phyloP scores from a whole-genome alignment of 2,888 invertebrate genomes.

The Drosophila niveifrons region DNA sequence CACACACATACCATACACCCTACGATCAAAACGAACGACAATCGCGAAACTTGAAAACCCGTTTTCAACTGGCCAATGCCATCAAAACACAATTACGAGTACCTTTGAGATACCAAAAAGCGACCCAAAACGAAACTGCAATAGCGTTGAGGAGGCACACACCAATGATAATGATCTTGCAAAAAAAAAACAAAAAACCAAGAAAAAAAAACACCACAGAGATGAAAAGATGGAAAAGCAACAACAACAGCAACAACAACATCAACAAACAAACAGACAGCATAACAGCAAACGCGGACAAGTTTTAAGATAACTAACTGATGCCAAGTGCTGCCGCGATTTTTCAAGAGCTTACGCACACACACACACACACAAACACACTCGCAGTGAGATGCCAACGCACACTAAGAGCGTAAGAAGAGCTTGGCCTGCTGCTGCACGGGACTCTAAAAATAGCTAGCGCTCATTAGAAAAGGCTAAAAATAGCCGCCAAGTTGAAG shows the following conservation, averaged over 20 bases:
- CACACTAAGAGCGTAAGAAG: conserved; percentile 32
- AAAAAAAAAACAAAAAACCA: conserved; percentile 48
- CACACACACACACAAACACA: conserved; percentile 19
- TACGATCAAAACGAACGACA: conserved; percentile 25
- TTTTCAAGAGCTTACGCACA: conserved; percentile 27
- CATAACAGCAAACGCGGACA: conserved; percentile 61
- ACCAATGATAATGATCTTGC: conserved; percentile 75
- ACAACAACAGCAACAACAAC: conserved; percentile 14
- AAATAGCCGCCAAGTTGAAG: conserved; percentile 68
- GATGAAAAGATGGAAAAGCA: conserved; percentile 3
- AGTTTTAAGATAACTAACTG: conserved; percentile 61
- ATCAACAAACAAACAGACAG: conserved; percentile 11
- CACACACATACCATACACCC: conserved; percentile 25
- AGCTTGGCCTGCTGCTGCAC: conserved; percentile 60
- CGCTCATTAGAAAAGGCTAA: conserved; percentile 80
- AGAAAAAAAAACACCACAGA: background rate
- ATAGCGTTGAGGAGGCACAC: conserved; percentile 42
- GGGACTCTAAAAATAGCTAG: conserved; percentile 76
- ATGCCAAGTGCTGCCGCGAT: conserved; percentile 37
- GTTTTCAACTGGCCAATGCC: conserved; percentile 65
- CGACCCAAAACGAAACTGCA: conserved; percentile 71
- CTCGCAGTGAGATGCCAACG: background rate
- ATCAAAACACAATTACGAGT: conserved; percentile 76
- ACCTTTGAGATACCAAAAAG: conserved; percentile 47
- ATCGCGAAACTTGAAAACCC: conserved; percentile 36